Conservation (phyloP, 2,888 invertebrate species). For the Eupithecia tripunctaria region DNA sequence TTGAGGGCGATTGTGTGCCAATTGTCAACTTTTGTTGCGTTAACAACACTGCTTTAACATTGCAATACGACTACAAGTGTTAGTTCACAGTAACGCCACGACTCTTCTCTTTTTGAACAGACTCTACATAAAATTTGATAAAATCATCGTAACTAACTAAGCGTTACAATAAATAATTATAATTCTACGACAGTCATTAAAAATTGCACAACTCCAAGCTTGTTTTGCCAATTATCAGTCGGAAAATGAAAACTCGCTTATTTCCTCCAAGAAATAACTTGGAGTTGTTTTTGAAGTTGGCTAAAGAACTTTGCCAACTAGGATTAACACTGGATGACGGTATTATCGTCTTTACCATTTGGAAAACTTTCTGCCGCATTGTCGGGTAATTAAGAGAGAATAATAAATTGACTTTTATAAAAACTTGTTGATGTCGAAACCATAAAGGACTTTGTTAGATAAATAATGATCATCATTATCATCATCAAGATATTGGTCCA, state of each 20-base stretch:
- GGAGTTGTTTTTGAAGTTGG: not conserved
- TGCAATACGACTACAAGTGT: too few relatives aligned
- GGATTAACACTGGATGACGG: constrained; percentile 1
- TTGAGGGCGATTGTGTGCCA: too few relatives aligned
- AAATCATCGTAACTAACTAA: not conserved
- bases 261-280: not conserved
- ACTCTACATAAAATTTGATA: too few relatives aligned
- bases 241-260: not conserved
- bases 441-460: not conserved
- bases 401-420: constrained; percentile 1
- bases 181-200: not conserved
- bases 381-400: not conserved
- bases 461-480: not conserved
- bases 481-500: too few relatives aligned
- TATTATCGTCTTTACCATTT: constrained; percentile 4
- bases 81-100: too few relatives aligned
- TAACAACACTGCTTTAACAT: too few relatives aligned
- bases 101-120: too few relatives aligned
- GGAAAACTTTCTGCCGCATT: constrained; percentile 3
- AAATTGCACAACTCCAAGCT: not conserved
- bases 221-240: constrained; percentile 8
- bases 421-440: not conserved
- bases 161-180: not conserved
- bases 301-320: not conserved
- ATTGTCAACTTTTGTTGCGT: too few relatives aligned